These are phyloP conservation scores for Diarsia rubi DNA, from an alignment of 2,888 invertebrate species.

Conservation along the genomic window DNA sequence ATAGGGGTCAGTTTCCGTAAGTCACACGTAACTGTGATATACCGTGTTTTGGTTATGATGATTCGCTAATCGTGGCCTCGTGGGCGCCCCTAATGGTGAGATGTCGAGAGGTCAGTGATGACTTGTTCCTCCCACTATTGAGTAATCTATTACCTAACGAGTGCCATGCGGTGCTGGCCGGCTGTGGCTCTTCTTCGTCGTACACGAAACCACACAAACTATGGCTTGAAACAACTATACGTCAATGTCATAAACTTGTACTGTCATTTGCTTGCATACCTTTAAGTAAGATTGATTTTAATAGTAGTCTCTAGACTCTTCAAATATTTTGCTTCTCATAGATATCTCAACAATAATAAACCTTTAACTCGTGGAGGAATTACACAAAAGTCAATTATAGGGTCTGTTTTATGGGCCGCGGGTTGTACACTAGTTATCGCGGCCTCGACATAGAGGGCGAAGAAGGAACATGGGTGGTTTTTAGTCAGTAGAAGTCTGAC, in stretches of 20 bases:
- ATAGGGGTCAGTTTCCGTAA: conserved; percentile 53
- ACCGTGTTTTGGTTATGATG: conserved; percentile 49
- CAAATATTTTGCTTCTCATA: not conserved
- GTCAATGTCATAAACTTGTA: conserved; percentile 43
- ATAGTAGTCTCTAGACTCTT: not conserved
- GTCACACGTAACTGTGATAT: conserved; percentile 38
- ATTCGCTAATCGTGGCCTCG: conserved; percentile 68
- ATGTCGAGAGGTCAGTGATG: conserved; percentile 75
- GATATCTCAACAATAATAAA: not conserved
- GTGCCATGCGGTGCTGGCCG: conserved; percentile 38
- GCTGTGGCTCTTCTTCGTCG: conserved; percentile 29
- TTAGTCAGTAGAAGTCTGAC: too few relatives aligned
- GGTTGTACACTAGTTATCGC: too few relatives aligned
- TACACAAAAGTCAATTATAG: not conserved
- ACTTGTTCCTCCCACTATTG: conserved; percentile 68
- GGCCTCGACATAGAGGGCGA: too few relatives aligned
- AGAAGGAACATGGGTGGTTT: too few relatives aligned
- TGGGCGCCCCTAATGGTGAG: conserved; percentile 69
- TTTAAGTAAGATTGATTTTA: conserved; percentile 41
- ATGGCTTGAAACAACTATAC: conserved; percentile 38
- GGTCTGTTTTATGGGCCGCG: not conserved
- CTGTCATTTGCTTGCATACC: conserved; percentile 13
- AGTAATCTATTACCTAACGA: conserved; percentile 73
- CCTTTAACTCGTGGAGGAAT: not conserved
- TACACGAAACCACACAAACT: conserved; percentile 21